These are phyloP conservation scores for Macrosiphum euphorbiae DNA, from an alignment of 2,888 invertebrate genomes.

Conservation along the genomic window DNA sequence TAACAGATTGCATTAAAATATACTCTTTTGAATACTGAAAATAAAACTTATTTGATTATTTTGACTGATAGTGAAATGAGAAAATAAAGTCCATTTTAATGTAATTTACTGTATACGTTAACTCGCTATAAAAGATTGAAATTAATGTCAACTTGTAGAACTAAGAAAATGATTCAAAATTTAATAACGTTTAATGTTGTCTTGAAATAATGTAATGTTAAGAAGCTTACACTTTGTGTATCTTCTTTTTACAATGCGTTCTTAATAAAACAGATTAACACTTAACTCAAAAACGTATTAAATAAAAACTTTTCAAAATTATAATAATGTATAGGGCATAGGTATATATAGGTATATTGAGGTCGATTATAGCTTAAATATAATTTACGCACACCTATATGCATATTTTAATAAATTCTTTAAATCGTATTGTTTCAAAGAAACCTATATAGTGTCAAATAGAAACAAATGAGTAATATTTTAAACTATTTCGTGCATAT, in stretches of 20 bases:
- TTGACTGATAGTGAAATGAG: neutral
- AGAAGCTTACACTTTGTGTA: slow-evolving; percentile 7
- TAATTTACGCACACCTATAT: neutral
- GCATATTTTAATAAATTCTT: neutral
- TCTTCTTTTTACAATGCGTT: neutral
- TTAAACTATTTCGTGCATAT: neutral
- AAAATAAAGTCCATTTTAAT: neutral
- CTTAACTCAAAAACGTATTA: neutral
- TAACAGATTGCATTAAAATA: neutral
- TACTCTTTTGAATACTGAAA: neutral
- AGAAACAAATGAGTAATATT: neutral
- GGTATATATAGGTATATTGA: neutral
- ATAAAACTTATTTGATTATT: slow-evolving; percentile 4
- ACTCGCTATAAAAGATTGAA: neutral
- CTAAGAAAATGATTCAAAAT: neutral
- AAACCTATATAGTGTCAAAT: neutral
- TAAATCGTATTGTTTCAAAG: neutral
- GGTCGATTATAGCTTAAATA: neutral
- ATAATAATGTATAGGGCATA: neutral
- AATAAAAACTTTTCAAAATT: neutral
- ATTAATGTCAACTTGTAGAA: neutral
- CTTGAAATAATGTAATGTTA: neutral
- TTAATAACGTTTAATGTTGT: neutral
- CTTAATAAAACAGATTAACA: neutral
- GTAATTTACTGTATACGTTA: neutral